Base-by-base conservation (phyloP, 2,797 vertebrate species). In the Parauchenoglanis punctatus region DNA sequence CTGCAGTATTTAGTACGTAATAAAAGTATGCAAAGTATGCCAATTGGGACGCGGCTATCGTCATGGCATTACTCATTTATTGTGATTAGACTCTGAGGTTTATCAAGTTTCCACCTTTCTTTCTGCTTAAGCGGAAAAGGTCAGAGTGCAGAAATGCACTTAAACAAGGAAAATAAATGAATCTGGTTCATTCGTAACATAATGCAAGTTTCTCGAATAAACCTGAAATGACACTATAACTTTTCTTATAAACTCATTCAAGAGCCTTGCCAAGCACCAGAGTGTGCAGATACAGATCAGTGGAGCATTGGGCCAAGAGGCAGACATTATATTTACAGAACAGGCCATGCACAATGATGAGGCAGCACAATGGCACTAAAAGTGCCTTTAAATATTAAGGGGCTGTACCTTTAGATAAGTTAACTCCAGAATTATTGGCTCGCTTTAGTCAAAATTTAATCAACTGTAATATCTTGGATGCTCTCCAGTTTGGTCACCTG, bases 401-500 rank as follows among this genome's bases (percentile, higher is more conserved):
- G 86, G 82, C 61, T 52, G 7, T 67, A 73, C 88, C 77, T 89
- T 87, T 88, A 86, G 67, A 59, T 25, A 84, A 65, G 23, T 80
- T 59, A 86, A 70, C 75, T 78, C 46, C 44, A 54, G 46, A 68
- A 35, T 83, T 63, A 46, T 28, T 68, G 73, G 46, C 59, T 65
- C n/a, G 23, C 54, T 75, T 28, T 49, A 46, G 68, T 75, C 56
- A 44, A 46, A 68, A 67, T 83, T 35, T 54, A 35, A 68, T 68
- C 81, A 68, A 35, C 46, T 83, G 20, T 54, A 68, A 68, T 68
- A 31, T 31, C 13, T 83, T 83, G 81, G 63, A 83, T 31, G 23
- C 4, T 68, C 49, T 83, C 63, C 46, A 68, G 40, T 82, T 82
- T 67, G 81, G n/a, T 61, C 81, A 49, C 13, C 44, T 15, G 61